Base-by-base conservation (phyloP, 2,113 vertebrate species). In the Pitta sordida region DNA sequence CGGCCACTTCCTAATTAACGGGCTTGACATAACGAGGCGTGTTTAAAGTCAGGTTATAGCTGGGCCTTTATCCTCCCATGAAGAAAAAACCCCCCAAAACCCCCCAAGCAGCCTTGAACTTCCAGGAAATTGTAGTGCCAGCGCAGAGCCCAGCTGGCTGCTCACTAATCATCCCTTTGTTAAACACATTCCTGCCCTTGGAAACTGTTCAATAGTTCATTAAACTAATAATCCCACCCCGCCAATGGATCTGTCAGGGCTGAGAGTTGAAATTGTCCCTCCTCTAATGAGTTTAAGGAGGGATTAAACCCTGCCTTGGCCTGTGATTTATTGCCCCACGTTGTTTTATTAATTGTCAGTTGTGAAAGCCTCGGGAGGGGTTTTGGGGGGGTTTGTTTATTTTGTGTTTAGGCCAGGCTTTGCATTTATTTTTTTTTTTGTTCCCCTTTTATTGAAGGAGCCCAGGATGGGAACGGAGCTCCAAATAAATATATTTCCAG, bases 151-250 rank as follows among this genome's bases (percentile, higher is more conserved):
- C 89, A 68, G 83, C 92, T 63, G 86, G 78, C 89, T 77, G 86
- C 67, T 69, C 71, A 88, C 91, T 80, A 71, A 88, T 88, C 86
- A 86, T 63, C 55, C 55, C 93, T 88, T 75, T 88, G 91, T 75
- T 70, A 80, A 92, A 68, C 78, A 75, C 89, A 85, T 77, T 92
- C 91, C 76, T 63, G 62, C 90, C 73, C 87, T 89, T 96, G 95
- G 88, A 95, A 90, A 19, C 51, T 58, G 41, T 46, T 83, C 90
- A 85, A 14, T 59, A 85, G 49, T 58, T 88, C 94, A 83, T 90
- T 73, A 88, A 76, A 76, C 51, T 75, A 59, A 91, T 62, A 88
- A 94, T 94, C 93, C 93, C 76, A 55, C 95, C 73, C 10, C 68
- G 4, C 44, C 74, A 80, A 10, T 82, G 90, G 90, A 74, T 90